Conservation (phyloP, 2,113 vertebrate species). For the Tetrao urogallus region DNA sequence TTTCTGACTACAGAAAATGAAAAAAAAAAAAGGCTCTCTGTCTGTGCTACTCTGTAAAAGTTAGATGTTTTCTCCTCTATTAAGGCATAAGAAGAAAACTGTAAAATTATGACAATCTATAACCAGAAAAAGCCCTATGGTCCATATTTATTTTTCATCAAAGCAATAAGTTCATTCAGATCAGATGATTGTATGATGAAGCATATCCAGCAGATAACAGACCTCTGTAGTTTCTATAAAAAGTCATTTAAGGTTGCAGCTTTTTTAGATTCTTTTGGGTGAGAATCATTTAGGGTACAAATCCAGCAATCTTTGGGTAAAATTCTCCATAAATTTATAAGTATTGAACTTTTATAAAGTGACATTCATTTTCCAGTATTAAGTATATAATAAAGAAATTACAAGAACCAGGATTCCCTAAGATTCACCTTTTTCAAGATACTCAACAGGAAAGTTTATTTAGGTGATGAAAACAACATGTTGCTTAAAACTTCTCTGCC, state of each 20-base stretch:
- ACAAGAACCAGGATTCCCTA: background rate
- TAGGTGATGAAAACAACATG: background rate
- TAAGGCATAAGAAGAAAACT: background rate
- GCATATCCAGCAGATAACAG: background rate
- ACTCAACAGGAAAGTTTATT: background rate
- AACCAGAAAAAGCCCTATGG: background rate
- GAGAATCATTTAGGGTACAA: background rate
- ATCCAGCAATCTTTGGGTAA: background rate
- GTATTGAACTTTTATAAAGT: background rate
- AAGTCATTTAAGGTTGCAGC: rapidly evolving
- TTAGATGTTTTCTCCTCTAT: background rate
- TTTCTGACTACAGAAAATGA: background rate
- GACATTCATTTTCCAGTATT: background rate
- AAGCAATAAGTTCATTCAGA: background rate
- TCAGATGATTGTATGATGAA: background rate
- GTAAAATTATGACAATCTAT: background rate
- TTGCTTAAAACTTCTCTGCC: background rate
- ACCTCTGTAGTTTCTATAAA: background rate
- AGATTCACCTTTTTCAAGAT: background rate
- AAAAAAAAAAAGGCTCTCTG: background rate
- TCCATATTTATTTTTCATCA: background rate
- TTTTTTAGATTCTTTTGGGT: background rate
- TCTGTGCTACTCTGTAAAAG: background rate
- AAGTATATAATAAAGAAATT: background rate
- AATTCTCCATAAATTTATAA: background rate